Conservation (phyloP, 64 coral and sea anemone genomes). For the Astreopora myriophthalma region DNA sequence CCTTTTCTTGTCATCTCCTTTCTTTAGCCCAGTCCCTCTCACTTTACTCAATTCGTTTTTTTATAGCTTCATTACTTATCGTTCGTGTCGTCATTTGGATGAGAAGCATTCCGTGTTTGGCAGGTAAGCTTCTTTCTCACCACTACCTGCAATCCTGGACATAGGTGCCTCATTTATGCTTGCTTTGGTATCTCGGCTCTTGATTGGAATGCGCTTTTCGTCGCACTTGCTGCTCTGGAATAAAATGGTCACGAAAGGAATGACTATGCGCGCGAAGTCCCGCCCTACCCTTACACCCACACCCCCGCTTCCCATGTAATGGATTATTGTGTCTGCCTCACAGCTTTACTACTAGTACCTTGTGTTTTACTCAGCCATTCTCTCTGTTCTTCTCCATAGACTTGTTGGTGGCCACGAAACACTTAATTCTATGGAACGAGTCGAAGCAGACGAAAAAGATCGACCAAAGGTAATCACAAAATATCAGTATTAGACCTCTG, state of each 20-base stretch:
- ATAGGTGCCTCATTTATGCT: no score
- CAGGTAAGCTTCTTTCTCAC: constrained; percentile 4
- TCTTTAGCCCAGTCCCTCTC: background rate
- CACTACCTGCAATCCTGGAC: no score
- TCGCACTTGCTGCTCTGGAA: no score
- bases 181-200: no score
- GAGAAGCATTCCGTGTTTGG: constrained; percentile 86
- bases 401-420: constrained; percentile 98
- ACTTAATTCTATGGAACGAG: constrained; percentile 85
- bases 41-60: background rate
- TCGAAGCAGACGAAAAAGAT: constrained; percentile 92
- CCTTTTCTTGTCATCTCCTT: background rate
- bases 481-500: background rate
- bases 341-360: background rate
- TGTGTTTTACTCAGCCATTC: background rate
- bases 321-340: no score
- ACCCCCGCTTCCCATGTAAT: no score
- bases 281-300: no score
- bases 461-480: constrained; percentile 81
- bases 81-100: constrained; percentile 92
- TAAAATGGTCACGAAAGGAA: no score
- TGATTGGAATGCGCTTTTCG: no score
- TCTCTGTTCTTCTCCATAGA: constrained; percentile 18
- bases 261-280: no score
- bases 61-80: constrained; percentile 82